A percentile compares a stretch with the other conserved stretches of the same genome.
Evolutionary conservation across 2,888 invertebrate species (phyloP).

Genomic region (Sarcophaga variegata): DNA sequence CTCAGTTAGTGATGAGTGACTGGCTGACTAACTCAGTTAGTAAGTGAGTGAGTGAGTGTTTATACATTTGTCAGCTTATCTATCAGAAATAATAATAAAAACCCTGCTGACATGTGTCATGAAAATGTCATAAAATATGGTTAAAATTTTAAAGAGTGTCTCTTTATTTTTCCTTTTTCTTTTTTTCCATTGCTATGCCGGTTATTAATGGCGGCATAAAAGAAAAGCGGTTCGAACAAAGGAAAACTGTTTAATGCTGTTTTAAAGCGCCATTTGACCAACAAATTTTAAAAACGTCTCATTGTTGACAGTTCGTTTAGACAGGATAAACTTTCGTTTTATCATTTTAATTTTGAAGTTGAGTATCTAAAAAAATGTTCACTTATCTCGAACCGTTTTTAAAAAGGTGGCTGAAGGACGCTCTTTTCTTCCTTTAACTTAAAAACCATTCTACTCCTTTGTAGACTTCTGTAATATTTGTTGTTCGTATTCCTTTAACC

Average conservation of each 20-base stretch:
- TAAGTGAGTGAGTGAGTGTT: conserved; percentile 6
- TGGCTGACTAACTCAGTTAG: neutral
- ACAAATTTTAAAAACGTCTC: neutral
- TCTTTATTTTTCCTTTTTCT: neutral
- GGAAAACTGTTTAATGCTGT: conserved; percentile 1
- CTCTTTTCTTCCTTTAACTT: too few species aligned
- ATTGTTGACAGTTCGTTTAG: neutral
- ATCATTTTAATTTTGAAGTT: too few species aligned
- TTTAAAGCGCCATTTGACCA: conserved; percentile 8
- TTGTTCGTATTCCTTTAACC: too few species aligned
- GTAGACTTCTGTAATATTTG: too few species aligned
- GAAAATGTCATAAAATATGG: conserved; percentile 66
- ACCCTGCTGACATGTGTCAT: conserved; percentile 68
- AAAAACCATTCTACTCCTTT: too few species aligned
- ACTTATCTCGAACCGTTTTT: too few species aligned
- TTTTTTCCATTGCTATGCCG: conserved; percentile 15
- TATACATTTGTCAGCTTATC: conserved; percentile 58
- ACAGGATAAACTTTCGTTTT: neutral
- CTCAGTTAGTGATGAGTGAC: neutral
- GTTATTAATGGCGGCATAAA: conserved; percentile 32
- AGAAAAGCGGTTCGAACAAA: conserved; percentile 49
- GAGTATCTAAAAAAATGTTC: too few species aligned
- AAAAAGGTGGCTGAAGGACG: too few species aligned
- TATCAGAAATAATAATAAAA: conserved; percentile 59
- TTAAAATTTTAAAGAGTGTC: conserved; percentile 53